Percentiles rank a stretch among this genome's conserved stretches.
Evolutionary conservation across 2,797 vertebrate genomes (phyloP).

Genomic region (Syngnathus rostellatus): DNA sequence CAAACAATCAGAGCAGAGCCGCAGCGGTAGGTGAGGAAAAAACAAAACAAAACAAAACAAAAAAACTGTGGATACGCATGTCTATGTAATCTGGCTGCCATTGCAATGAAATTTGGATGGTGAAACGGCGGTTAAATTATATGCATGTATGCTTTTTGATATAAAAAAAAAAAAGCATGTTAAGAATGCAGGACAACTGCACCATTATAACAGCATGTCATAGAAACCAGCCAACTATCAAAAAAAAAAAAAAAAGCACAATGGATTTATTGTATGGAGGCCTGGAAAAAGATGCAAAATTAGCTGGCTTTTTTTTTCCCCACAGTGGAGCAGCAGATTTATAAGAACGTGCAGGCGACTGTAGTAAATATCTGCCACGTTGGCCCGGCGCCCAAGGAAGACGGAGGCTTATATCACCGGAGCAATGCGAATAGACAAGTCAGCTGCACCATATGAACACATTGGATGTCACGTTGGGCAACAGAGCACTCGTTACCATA

Average conservation of each 20-base stretch:
- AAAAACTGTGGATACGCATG: slow-evolving; percentile 14
- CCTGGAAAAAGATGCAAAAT: slow-evolving; percentile 35
- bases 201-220: not conserved
- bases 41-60: slow-evolving; percentile 9
- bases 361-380: slow-evolving; percentile 51
- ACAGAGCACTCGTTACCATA: no score
- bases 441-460: slow-evolving; percentile 23
- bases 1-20: slow-evolving; percentile 21
- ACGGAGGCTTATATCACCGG: slow-evolving; percentile 53
- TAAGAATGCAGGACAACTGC: not conserved
- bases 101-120: not conserved
- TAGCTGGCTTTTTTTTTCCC: slow-evolving; percentile 35
- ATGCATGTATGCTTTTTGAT: not conserved
- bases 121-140: not conserved
- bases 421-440: slow-evolving; percentile 26
- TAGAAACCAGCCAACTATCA: not conserved
- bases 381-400: slow-evolving; percentile 48
- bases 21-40: slow-evolving; percentile 16
- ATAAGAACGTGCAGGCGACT: slow-evolving; percentile 19
- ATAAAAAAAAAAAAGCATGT: not conserved
- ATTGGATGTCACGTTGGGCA: not conserved
- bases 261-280: slow-evolving; percentile 18
- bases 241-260: not conserved
- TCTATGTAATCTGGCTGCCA: slow-evolving; percentile 22
- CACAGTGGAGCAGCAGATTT: slow-evolving; percentile 39